Conservation (phyloP, 2,888 invertebrate species). For the Mechanitis messenoides region DNA sequence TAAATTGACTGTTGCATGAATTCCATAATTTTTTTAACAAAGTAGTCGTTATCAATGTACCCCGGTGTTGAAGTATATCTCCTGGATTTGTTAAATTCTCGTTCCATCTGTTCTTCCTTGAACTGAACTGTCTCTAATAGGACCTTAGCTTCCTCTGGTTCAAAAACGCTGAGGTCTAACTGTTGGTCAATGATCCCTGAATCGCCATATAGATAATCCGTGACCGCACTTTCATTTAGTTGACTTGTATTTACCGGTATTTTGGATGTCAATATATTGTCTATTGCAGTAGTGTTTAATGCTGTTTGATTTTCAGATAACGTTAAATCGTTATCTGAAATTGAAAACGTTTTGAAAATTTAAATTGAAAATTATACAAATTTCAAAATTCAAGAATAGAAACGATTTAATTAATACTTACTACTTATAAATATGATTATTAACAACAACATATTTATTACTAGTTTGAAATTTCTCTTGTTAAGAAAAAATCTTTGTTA, state of each 20-base stretch:
- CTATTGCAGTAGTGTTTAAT: neutral
- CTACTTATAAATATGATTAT: too few relatives aligned
- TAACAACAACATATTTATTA: too few relatives aligned
- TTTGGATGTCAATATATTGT: constrained; percentile 7
- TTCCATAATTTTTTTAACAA: constrained; percentile 25
- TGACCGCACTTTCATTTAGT: neutral
- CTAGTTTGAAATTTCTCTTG: neutral
- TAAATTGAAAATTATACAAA: neutral
- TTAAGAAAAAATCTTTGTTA: too few relatives aligned
- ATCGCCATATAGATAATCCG: neutral
- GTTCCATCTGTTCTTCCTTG: constrained; percentile 14
- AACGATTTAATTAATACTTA: too few relatives aligned
- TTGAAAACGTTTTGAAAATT: neutral
- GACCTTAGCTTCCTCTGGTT: constrained; percentile 28
- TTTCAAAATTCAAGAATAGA: too few relatives aligned
- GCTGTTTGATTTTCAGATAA: neutral
- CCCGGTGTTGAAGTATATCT: neutral
- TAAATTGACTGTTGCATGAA: constrained; percentile 43
- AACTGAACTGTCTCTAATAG: constrained; percentile 26
- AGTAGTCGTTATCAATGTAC: neutral
- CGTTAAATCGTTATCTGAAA: neutral
- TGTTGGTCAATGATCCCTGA: constrained; percentile 14
- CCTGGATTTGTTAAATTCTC: constrained; percentile 9
- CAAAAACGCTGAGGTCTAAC: constrained; percentile 29
- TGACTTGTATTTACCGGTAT: constrained; percentile 1